Conservation (phyloP, 2,888 invertebrate genomes). For the Dermolepida albohirtum region DNA sequence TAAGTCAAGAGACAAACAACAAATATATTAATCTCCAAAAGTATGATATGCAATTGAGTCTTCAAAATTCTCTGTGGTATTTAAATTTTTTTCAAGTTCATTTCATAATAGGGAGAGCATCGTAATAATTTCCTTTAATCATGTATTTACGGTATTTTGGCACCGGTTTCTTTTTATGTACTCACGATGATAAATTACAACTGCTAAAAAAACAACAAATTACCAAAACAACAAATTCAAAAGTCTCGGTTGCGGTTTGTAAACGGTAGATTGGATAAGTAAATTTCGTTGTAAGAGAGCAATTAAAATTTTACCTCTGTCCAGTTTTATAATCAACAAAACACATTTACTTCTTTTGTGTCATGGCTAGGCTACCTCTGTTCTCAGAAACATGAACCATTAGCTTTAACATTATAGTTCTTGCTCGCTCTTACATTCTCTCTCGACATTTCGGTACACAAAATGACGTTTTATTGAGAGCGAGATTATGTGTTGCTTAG, state of each 20-base stretch:
- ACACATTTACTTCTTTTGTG: slow-evolving; percentile 35
- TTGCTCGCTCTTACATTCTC: slow-evolving; percentile 12
- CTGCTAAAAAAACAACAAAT: slow-evolving; percentile 1
- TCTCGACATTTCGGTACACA: not conserved
- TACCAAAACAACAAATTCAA: not conserved
- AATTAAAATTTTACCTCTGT: slow-evolving; percentile 39
- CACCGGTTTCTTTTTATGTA: not conserved
- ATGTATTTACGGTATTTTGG: not conserved
- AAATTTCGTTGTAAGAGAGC: slow-evolving; percentile 35
- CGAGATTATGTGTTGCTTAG: slow-evolving; percentile 13
- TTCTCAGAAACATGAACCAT: slow-evolving; percentile 32
- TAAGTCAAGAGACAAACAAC: too few relatives aligned
- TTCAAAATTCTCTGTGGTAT: too few relatives aligned
- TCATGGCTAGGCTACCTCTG: slow-evolving; percentile 33
- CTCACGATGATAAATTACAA: not conserved
- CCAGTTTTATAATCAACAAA: slow-evolving; percentile 36
- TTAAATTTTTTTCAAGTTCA: too few relatives aligned
- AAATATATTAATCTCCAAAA: too few relatives aligned
- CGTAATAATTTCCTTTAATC: not conserved
- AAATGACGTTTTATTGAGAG: slow-evolving; percentile 24
- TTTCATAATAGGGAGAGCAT: too few relatives aligned
- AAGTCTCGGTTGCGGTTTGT: slow-evolving; percentile 19
- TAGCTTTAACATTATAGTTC: slow-evolving; percentile 19
- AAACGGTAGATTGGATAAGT: slow-evolving; percentile 26
- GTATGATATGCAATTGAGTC: too few relatives aligned